Conservation (phyloP, 2,113 vertebrate genomes). For the Ellobius talpinus region DNA sequence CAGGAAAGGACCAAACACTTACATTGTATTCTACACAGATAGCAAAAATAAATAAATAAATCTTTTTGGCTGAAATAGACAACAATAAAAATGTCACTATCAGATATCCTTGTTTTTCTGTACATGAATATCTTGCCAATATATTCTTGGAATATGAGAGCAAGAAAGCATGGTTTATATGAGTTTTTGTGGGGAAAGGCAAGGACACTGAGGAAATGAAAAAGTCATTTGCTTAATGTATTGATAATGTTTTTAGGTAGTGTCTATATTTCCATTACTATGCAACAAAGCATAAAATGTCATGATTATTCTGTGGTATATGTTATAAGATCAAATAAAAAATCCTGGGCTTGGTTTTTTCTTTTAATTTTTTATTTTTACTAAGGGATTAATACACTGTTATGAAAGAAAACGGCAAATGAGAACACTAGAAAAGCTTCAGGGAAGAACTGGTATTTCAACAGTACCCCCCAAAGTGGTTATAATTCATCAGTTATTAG, state of each 20-base stretch:
- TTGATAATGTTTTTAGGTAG: neutral
- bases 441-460: neutral
- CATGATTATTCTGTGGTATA: neutral
- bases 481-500: neutral
- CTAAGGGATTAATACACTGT: neutral
- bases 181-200: neutral
- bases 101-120: neutral
- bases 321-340: neutral
- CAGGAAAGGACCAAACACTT: neutral
- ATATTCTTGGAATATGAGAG: neutral
- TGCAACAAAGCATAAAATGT: constrained; percentile 6
- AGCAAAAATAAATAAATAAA: neutral
- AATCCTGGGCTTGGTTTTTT: neutral
- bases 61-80: neutral
- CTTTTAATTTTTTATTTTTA: neutral
- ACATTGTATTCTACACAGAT: neutral
- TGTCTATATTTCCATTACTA: constrained; percentile 17
- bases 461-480: neutral
- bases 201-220: neutral
- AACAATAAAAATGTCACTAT: neutral
- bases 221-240: neutral
- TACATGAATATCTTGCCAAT: neutral
- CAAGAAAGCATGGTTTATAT: neutral
- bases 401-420: neutral
- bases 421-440: neutral